phyloP scores from a whole-genome alignment of 2,797 vertebrate species.

The Fundulus diaphanus region DNA sequence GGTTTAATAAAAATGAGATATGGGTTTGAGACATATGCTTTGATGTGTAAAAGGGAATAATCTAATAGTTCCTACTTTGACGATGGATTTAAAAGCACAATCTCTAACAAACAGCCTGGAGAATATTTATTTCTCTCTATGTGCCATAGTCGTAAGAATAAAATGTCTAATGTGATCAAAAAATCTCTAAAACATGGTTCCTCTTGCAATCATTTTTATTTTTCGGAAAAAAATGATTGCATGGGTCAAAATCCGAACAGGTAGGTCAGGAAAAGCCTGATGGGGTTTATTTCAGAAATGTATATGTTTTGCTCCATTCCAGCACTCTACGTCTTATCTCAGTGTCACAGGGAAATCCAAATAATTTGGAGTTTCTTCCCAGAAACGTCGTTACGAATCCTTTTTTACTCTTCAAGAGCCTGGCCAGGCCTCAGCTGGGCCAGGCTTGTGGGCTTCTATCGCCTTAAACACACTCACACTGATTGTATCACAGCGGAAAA shows the following conservation, averaged over 20 bases:
- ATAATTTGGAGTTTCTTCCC: conserved; percentile 53
- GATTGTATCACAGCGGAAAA: conserved; percentile 67
- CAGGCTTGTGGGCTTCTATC: conserved; percentile 47
- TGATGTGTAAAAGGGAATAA: no score
- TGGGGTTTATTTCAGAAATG: not conserved
- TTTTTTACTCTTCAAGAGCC: conserved; percentile 71
- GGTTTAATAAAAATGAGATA: no score
- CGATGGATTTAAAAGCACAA: no score
- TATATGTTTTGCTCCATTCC: not conserved
- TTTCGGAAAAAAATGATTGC: not conserved
- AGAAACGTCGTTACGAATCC: conserved; percentile 75
- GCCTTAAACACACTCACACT: conserved; percentile 55
- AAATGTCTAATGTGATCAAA: not conserved
- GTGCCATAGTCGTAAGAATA: no score
- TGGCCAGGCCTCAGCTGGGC: conserved; percentile 64
- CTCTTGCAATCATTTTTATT: not conserved
- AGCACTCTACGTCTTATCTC: not conserved
- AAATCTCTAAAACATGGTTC: not conserved
- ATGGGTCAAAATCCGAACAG: not conserved
- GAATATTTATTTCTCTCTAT: no score
- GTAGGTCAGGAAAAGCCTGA: not conserved
- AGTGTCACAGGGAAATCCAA: conserved; percentile 30
- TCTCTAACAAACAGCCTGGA: no score
- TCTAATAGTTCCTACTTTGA: no score
- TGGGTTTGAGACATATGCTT: no score